Evolutionary conservation across 2,113 vertebrate genomes (phyloP), one percentile per base, ranked within the genome.

Genomic region (Dasyurus viverrinus): DNA sequence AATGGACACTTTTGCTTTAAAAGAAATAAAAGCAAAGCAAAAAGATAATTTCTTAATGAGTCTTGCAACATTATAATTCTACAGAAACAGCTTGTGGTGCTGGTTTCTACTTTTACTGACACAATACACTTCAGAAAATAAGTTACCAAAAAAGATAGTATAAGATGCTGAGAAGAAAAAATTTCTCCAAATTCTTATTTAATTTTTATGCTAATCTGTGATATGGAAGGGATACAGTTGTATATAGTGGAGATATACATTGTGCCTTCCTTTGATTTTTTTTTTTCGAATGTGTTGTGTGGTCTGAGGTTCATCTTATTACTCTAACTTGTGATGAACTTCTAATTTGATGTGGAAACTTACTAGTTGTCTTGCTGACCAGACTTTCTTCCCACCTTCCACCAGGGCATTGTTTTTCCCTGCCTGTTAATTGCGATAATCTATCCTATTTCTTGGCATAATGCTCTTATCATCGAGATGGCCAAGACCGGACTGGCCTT

Each of bases 1-100:
- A 89, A 60, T 19, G 26, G 53, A 60, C 11, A 36, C 10, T 47
- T 92, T 0, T 19, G 26, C 93, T 92, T 89, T 46, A 55, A 96
- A 92, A 94, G 23, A 89, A 48, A 91, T 93, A 30, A 7, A 92
- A 93, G 90, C 23, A 68, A 93, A 90, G 30, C 48, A 92, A 96
- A 94, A 54, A 0, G 60, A 92, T 42, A 50, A 10, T 0, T 68
- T 14, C 36, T 76, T 76, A n/a, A 42, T 84, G 68, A 42, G 7
- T n/a, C 12, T 84, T n/a, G 23, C 6, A 23, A 19, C 68, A n/a
- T 5, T 93, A 50, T 48, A 48, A 93, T 92, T 46, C 53, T 53
- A 90, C 0, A 68, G n/a, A 53, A 84, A 84, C 22, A 42, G 42
- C 36, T 76, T 19, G 14, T n/a, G 60, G 60, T 68, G 60, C 5